phyloP scores from a whole-genome alignment of 2,113 vertebrate genomes.

The Dinomys branickii region DNA sequence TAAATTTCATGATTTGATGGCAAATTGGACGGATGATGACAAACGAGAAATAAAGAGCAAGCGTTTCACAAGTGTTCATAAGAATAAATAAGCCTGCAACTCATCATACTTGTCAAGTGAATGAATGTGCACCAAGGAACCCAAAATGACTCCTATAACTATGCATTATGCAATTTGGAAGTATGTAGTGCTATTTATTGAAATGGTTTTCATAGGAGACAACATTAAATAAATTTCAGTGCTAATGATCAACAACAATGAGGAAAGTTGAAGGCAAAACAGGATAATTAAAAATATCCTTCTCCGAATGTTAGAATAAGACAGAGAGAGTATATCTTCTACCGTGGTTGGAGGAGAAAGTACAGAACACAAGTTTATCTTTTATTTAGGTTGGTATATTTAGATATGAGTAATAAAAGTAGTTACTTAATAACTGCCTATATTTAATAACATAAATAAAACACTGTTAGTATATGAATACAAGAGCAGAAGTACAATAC shows the following conservation, averaged over 20 bases:
- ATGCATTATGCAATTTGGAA: background rate
- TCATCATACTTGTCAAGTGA: background rate
- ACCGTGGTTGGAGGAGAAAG: background rate
- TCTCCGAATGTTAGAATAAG: background rate
- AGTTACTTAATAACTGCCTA: background rate
- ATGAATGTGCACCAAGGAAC: background rate
- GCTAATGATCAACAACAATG: background rate
- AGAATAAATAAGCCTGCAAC: background rate
- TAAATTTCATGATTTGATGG: background rate
- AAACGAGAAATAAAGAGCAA: background rate
- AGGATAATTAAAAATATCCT: background rate
- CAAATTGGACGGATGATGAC: background rate
- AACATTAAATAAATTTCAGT: background rate
- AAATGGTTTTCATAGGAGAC: background rate
- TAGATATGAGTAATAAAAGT: background rate
- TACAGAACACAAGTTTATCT: background rate
- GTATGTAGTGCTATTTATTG: background rate
- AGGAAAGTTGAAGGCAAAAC: background rate
- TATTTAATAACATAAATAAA: constrained; percentile 5
- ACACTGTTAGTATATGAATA: background rate
- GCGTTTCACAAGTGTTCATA: background rate
- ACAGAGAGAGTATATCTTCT: background rate
- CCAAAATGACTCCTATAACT: background rate
- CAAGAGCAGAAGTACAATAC: background rate
- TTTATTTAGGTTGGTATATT: background rate